Percentiles rank a stretch among this genome's conserved stretches.
Conservation (phyloP, 2,888 invertebrate genomes). For the Clanis bilineata region DNA sequence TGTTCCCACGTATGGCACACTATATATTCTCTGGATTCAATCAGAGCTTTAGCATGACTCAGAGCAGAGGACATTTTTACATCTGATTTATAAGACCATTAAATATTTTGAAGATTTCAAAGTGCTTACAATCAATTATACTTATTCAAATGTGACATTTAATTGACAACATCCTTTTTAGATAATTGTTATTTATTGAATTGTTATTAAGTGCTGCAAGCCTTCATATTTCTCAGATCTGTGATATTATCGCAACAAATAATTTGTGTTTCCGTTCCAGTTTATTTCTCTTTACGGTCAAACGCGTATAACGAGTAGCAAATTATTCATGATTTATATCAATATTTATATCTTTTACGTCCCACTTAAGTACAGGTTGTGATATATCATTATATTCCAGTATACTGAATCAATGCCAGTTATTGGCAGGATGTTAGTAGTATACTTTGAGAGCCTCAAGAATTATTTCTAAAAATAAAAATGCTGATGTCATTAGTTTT, state of each 20-base stretch:
- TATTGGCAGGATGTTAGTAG: neutral
- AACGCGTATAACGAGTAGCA: neutral
- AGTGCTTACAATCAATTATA: no score
- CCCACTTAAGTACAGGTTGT: neutral
- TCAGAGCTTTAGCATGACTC: no score
- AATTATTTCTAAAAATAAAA: neutral
- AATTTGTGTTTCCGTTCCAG: slow-evolving; percentile 6
- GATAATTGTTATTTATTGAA: neutral
- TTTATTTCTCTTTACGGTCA: neutral
- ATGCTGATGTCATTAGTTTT: no score
- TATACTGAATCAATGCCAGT: neutral
- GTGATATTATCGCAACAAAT: neutral
- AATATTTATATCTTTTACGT: neutral
- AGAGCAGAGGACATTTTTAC: no score
- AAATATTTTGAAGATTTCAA: no score
- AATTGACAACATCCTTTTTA: neutral
- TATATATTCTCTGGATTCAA: no score
- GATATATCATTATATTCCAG: neutral
- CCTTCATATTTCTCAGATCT: neutral
- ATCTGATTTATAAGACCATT: no score
- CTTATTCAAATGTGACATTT: no score
- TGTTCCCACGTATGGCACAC: no score
- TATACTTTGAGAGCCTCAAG: neutral
- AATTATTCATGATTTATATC: neutral
- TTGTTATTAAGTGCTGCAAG: neutral